Conservation (phyloP, 2,113 vertebrate genomes). For the Microtus richardsoni region DNA sequence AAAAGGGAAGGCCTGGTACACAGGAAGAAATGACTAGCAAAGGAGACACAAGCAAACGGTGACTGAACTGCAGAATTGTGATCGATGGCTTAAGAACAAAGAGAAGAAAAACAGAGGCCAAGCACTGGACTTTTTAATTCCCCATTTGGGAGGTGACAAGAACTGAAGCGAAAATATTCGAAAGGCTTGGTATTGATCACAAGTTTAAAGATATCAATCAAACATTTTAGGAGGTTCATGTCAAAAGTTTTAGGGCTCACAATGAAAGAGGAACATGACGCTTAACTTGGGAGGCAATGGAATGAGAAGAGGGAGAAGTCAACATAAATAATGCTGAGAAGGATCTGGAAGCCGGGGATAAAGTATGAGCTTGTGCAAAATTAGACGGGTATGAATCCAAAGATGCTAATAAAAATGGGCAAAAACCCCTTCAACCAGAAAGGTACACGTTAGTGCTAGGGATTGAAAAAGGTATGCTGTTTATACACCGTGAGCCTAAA, state of each 20-base stretch:
- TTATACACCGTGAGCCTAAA: neutral
- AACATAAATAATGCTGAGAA: neutral
- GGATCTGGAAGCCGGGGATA: neutral
- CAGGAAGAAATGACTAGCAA: neutral
- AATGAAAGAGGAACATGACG: neutral
- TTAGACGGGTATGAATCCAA: neutral
- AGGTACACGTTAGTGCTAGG: neutral
- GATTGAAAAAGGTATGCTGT: neutral
- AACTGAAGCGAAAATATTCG: neutral
- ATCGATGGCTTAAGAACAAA: neutral
- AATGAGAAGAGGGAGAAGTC: neutral
- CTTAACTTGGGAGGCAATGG: neutral
- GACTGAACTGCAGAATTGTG: neutral
- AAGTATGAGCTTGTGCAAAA: neutral
- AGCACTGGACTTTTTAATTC: accelerated
- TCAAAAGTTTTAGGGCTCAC: slow-evolving; percentile 36
- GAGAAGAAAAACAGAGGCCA: neutral
- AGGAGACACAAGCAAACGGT: neutral
- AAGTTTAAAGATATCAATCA: slow-evolving; percentile 40
- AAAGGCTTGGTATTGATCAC: slow-evolving; percentile 7
- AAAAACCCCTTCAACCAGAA: neutral
- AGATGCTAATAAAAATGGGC: neutral
- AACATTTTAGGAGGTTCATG: slow-evolving; percentile 55
- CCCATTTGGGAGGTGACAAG: neutral
- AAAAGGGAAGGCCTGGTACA: neutral